These are phyloP conservation scores for Pygoscelis antarcticus DNA, from an alignment of 2,113 vertebrate species.

Conservation along the genomic window DNA sequence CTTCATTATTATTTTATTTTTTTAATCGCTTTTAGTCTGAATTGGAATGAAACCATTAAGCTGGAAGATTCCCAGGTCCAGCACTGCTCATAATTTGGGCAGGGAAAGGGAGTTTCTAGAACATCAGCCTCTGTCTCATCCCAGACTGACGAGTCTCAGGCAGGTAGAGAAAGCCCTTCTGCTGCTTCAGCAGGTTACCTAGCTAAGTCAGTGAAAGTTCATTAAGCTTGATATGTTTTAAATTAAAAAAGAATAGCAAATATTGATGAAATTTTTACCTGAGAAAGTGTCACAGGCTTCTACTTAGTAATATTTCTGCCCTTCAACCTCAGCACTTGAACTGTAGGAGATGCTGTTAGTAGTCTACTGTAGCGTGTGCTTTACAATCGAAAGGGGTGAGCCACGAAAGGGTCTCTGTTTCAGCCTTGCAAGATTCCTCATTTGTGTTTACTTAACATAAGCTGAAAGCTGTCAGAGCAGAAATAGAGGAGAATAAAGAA, in stretches of 20 bases:
- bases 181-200: not conserved
- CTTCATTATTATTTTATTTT: not conserved
- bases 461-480: not conserved
- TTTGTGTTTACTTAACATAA: not conserved
- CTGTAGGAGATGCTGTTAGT: not conserved
- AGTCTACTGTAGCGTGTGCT: not conserved
- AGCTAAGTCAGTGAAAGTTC: not conserved
- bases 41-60: not conserved
- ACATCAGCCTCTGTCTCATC: not conserved
- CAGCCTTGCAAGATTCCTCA: not conserved
- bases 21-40: not conserved
- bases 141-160: not conserved
- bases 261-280: not conserved
- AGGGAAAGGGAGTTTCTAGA: not conserved
- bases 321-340: not conserved
- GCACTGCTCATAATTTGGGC: not conserved
- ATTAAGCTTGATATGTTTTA: not conserved
- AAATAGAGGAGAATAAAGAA: not conserved
- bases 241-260: not conserved
- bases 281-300: not conserved
- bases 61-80: not conserved
- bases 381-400: not conserved
- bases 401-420: accelerated
- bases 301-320: not conserved
- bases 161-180: not conserved